Evolutionary conservation across 2,888 invertebrate species (phyloP).

Genomic region (Nephrotoma guestfalica): DNA sequence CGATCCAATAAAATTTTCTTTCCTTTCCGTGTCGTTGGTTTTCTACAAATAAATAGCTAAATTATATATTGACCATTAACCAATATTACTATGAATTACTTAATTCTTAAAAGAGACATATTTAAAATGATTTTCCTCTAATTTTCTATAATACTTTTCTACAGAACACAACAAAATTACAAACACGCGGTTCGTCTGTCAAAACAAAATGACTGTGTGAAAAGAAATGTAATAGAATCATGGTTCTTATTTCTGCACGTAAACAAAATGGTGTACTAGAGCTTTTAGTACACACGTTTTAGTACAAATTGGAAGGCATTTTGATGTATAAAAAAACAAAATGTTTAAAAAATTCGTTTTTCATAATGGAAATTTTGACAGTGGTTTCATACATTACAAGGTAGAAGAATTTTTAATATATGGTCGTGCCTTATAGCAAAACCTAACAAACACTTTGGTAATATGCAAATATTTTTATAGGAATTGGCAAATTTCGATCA

Average conservation of each 20-base stretch:
- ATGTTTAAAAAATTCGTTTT: no score
- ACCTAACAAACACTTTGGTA: no score
- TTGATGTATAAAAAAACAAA: background rate
- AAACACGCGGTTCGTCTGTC: background rate
- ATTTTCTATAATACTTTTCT: background rate
- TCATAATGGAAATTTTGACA: background rate
- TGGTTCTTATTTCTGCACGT: background rate
- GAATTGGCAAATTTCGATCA: no score
- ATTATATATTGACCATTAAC: background rate
- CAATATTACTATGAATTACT: conserved; percentile 17
- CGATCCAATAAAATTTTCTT: conserved; percentile 67
- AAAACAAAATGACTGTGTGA: background rate
- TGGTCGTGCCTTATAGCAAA: no score
- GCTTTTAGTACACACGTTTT: background rate
- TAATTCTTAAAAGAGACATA: conserved; percentile 28
- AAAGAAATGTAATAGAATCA: background rate
- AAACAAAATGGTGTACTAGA: background rate
- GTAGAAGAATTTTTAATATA: no score
- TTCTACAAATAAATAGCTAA: conserved; percentile 39
- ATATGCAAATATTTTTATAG: no score
- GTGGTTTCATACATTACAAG: no score
- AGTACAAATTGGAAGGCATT: background rate
- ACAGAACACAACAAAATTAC: background rate
- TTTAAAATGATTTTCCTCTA: conserved; percentile 6
- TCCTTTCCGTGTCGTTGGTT: conserved; percentile 77